These are phyloP conservation scores for Drosophila diplacantha DNA, from an alignment of 2,888 invertebrate species.

Conservation along the genomic window DNA sequence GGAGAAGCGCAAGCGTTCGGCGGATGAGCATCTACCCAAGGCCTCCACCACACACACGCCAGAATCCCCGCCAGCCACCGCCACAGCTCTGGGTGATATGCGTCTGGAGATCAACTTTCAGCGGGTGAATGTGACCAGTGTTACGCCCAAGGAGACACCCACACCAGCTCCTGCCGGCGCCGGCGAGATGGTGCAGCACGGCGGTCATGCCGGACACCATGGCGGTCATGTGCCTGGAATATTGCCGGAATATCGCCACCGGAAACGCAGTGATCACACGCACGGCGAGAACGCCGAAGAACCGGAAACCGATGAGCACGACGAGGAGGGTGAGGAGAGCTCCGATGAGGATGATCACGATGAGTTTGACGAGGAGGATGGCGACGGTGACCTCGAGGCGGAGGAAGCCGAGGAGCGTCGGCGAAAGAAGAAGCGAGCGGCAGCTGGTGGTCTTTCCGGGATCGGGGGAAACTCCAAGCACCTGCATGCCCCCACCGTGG, in stretches of 20 bases:
- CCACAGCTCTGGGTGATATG: constrained; percentile 58
- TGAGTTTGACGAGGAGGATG: constrained; percentile 69
- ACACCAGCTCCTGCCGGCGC: constrained; percentile 35
- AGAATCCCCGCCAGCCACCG: constrained; percentile 37
- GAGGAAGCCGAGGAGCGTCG: constrained; percentile 77
- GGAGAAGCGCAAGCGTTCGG: constrained; percentile 80
- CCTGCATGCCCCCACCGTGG: constrained; percentile 53
- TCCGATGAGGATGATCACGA: constrained; percentile 77
- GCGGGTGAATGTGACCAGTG: constrained; percentile 57
- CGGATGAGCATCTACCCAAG: constrained; percentile 54
- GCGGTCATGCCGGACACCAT: constrained; percentile 58
- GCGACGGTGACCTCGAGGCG: constrained; percentile 42
- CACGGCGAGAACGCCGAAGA: constrained; percentile 69
- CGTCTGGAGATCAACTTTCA: constrained; percentile 63
- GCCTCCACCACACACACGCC: constrained; percentile 48
- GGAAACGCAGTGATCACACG: constrained; percentile 72
- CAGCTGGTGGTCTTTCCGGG: background rate
- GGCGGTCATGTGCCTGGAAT: constrained; percentile 48
- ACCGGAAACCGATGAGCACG: constrained; percentile 69
- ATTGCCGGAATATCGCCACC: constrained; percentile 61
- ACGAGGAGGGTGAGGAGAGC: constrained; percentile 71
- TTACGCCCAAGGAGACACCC: constrained; percentile 20
- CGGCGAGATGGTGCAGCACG: constrained; percentile 71
- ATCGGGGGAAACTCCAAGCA: constrained; percentile 30
- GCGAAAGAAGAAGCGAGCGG: constrained; percentile 77